phyloP scores from a whole-genome alignment of 1,140 invertebrate species.

The Formica selysi region DNA sequence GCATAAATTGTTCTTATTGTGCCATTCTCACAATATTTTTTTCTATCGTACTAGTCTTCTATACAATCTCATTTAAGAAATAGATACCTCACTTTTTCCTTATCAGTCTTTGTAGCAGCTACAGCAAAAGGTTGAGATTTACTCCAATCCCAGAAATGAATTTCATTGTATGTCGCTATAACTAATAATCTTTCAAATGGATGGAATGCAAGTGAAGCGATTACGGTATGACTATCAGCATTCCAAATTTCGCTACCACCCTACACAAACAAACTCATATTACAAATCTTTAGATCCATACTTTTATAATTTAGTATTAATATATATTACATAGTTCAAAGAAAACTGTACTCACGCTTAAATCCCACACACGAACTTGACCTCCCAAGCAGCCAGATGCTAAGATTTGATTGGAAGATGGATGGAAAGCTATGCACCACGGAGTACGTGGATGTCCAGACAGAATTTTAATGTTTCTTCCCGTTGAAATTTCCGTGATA shows the following conservation, averaged over 20 bases:
- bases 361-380: slow-evolving; percentile 96
- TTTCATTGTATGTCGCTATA: slow-evolving; percentile 94
- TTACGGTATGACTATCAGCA: slow-evolving; percentile 90
- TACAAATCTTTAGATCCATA: slow-evolving; percentile 12
- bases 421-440: slow-evolving; percentile 97
- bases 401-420: slow-evolving; percentile 93
- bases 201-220: slow-evolving; percentile 95
- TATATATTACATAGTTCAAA: background rate
- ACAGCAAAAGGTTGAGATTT: slow-evolving; percentile 91
- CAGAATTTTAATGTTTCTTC: slow-evolving; percentile 92
- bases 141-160: slow-evolving; percentile 97
- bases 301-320: background rate
- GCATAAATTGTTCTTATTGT: background rate
- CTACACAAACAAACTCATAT: slow-evolving; percentile 83
- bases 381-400: slow-evolving; percentile 96
- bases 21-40: background rate
- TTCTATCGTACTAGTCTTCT: slow-evolving; percentile 58
- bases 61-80: slow-evolving; percentile 17
- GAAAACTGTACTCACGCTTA: slow-evolving; percentile 89
- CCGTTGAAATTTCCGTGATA: slow-evolving; percentile 93
- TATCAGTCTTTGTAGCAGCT: slow-evolving; percentile 89
- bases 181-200: slow-evolving; percentile 93
- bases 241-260: slow-evolving; percentile 95
- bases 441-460: slow-evolving; percentile 95
- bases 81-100: slow-evolving; percentile 91